A percentile compares a stretch with the other conserved stretches of the same genome.
Evolutionary conservation across 1,140 invertebrate genomes (phyloP).

Genomic region (Propsilocerus akamusi): DNA sequence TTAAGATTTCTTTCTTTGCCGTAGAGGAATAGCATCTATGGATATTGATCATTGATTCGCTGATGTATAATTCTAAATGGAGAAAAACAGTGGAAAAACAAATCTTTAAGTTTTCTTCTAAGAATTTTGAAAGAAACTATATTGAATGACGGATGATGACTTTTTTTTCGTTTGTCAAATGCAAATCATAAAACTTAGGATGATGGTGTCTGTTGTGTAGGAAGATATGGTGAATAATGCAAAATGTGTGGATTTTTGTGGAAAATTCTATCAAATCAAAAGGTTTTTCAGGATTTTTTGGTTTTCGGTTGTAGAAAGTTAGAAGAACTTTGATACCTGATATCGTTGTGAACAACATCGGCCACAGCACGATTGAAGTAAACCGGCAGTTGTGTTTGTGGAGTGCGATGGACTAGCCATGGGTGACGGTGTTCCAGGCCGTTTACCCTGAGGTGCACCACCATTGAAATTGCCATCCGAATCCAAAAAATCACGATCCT

Average conservation of each 20-base stretch:
- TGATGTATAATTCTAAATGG: neutral
- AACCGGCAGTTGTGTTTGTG: slow-evolving; percentile 48
- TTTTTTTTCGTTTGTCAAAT: neutral
- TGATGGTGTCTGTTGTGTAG: neutral
- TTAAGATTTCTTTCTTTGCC: slow-evolving; percentile 3
- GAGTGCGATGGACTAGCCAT: slow-evolving; percentile 75
- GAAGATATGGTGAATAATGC: neutral
- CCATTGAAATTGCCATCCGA: slow-evolving; percentile 89
- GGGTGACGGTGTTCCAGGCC: slow-evolving; percentile 68
- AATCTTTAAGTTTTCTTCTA: neutral
- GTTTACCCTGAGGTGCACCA: slow-evolving; percentile 48
- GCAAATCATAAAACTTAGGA: neutral
- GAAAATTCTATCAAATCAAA: neutral
- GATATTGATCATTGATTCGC: slow-evolving; percentile 4
- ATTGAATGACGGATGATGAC: neutral
- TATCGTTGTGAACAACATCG: slow-evolving; percentile 72
- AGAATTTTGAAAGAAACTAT: neutral
- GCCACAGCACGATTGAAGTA: slow-evolving; percentile 67
- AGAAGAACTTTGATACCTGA: slow-evolving; percentile 37
- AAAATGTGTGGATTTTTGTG: no score
- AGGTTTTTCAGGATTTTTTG: neutral
- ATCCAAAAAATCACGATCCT: slow-evolving; percentile 94
- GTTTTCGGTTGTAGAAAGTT: slow-evolving; percentile 5
- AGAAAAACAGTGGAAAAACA: neutral
- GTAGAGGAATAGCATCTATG: slow-evolving; percentile 1